These are phyloP conservation scores for Crioceris asparagi DNA, from an alignment of 2,888 invertebrate species.

Conservation along the genomic window DNA sequence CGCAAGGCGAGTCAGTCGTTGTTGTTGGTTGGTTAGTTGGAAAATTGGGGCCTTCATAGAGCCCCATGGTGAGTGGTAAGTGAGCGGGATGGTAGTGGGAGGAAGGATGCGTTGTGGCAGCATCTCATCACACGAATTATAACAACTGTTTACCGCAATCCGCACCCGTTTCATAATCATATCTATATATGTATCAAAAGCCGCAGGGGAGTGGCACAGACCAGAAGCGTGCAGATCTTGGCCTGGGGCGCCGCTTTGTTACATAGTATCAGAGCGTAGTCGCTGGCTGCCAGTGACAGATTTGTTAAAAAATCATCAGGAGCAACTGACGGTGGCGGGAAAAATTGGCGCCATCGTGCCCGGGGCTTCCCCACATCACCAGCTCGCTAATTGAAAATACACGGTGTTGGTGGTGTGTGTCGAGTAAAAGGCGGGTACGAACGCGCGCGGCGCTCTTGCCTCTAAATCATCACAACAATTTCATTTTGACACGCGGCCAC, in stretches of 20 bases:
- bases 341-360: slow-evolving; percentile 1
- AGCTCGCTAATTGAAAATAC: slow-evolving; percentile 33
- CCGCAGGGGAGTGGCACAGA: slow-evolving; percentile 24
- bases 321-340: slow-evolving; percentile 7
- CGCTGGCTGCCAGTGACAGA: slow-evolving; percentile 34
- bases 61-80: too few species aligned
- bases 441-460: too few species aligned
- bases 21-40: too few species aligned
- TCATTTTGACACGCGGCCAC: slow-evolving; percentile 28
- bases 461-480: too few species aligned
- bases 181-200: slow-evolving; percentile 25
- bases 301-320: slow-evolving; percentile 33
- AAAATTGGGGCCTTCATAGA: too few species aligned
- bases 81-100: too few species aligned
- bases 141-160: slow-evolving; percentile 13
- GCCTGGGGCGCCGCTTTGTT: slow-evolving; percentile 26
- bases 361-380: slow-evolving; percentile 21
- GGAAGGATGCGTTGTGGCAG: not conserved
- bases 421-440: too few species aligned
- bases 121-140: not conserved
- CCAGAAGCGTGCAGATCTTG: slow-evolving; percentile 14
- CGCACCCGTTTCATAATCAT: slow-evolving; percentile 15
- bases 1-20: too few species aligned
- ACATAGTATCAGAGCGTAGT: slow-evolving; percentile 32
- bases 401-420: too few species aligned